These are phyloP conservation scores for Gobio occitaniae DNA, from an alignment of 2,797 vertebrate genomes.

Conservation along the genomic window DNA sequence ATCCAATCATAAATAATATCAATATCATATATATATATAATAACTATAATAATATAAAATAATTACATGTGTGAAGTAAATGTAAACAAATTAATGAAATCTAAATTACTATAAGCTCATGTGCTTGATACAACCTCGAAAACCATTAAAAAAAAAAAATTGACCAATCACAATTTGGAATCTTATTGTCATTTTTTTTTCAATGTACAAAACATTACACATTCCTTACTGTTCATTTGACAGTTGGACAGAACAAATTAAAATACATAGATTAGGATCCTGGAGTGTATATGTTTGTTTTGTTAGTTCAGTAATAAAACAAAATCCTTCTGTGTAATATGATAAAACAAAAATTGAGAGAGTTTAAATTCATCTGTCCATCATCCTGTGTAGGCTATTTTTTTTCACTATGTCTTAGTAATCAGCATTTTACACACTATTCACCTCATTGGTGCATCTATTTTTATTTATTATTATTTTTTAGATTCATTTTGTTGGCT, in stretches of 20 bases:
- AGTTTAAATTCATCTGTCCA: neutral
- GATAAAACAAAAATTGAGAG: neutral
- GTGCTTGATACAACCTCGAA: neutral
- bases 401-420: neutral
- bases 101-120: neutral
- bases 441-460: neutral
- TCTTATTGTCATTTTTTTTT: neutral
- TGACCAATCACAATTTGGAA: neutral
- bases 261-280: neutral
- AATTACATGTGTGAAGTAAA: neutral
- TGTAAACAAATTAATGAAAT: neutral
- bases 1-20: neutral
- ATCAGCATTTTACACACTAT: neutral
- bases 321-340: neutral
- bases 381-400: neutral
- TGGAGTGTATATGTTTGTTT: neutral
- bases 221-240: neutral
- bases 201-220: neutral
- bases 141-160: neutral
- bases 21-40: neutral
- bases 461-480: neutral
- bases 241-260: neutral
- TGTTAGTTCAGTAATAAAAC: neutral
- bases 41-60: too few relatives aligned
- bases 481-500: neutral